These are phyloP conservation scores for Hirtodrosophila confusa DNA, from an alignment of 2,888 invertebrate genomes.

Conservation along the genomic window DNA sequence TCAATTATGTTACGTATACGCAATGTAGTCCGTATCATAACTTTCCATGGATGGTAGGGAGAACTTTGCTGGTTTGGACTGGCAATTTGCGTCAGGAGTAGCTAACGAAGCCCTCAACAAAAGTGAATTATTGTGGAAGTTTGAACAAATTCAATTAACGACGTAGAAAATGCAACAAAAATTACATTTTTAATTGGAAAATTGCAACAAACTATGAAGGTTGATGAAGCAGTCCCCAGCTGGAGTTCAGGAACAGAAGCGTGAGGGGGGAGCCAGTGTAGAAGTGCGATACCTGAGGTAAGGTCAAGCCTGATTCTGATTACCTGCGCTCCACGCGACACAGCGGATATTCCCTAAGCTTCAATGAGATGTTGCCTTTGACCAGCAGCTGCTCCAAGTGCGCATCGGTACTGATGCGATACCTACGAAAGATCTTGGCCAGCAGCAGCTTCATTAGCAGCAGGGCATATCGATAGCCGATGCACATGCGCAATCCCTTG, in stretches of 20 bases:
- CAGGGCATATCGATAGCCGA: slow-evolving; percentile 82
- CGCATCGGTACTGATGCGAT: slow-evolving; percentile 70
- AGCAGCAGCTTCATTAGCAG: slow-evolving; percentile 80
- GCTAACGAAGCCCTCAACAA: slow-evolving; percentile 37
- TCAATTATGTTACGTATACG: slow-evolving; percentile 64
- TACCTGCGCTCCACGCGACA: slow-evolving; percentile 68
- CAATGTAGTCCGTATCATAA: slow-evolving; percentile 29
- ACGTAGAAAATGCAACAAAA: slow-evolving; percentile 54
- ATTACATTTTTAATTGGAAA: slow-evolving; percentile 72
- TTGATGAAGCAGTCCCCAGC: slow-evolving; percentile 3
- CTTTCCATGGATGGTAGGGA: slow-evolving; percentile 17
- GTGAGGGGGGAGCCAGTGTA: too few relatives aligned
- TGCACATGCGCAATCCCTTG: slow-evolving; percentile 82
- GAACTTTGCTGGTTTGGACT: slow-evolving; percentile 1
- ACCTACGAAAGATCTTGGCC: slow-evolving; percentile 80
- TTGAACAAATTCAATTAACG: slow-evolving; percentile 66
- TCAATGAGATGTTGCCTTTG: slow-evolving; percentile 82
- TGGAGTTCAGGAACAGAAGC: too few relatives aligned
- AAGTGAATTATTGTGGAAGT: slow-evolving; percentile 57
- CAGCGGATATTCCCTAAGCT: slow-evolving; percentile 77
- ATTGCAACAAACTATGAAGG: slow-evolving; percentile 41
- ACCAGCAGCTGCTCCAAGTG: slow-evolving; percentile 69
- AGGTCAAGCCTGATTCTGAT: slow-evolving; percentile 1
- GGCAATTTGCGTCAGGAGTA: slow-evolving; percentile 41
- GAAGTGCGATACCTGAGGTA: background rate